A percentile compares a stretch with the other conserved stretches of the same genome.
phyloP scores from a whole-genome alignment of 37 sponge, comb jelly and placozoan species.

The Agelas oroides region DNA sequence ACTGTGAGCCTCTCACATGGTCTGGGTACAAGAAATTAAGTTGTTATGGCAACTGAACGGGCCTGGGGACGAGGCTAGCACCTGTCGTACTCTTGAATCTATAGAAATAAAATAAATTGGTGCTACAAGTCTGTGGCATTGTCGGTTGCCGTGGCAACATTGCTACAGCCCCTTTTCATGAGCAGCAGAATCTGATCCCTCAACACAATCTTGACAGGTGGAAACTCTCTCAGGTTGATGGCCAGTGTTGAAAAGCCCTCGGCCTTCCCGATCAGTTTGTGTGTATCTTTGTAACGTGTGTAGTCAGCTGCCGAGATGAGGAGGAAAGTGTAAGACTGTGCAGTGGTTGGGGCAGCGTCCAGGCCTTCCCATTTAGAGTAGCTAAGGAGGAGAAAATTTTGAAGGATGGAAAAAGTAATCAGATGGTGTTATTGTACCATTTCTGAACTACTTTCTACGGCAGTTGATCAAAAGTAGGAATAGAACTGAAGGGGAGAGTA shows the following conservation, averaged over 20 bases:
- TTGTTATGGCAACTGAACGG: too few species aligned
- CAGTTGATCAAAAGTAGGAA: too few species aligned
- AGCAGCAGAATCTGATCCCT: conserved; percentile 56
- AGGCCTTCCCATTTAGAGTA: conserved; percentile 79
- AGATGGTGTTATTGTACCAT: background rate
- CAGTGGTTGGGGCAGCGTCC: background rate
- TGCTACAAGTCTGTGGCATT: too few species aligned
- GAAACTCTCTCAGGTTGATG: conserved; percentile 28
- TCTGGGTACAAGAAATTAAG: too few species aligned
- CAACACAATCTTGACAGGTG: conserved; percentile 44
- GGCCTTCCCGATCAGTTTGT: conserved; percentile 34
- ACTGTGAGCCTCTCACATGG: too few species aligned
- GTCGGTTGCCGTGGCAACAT: too few species aligned
- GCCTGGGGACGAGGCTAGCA: too few species aligned
- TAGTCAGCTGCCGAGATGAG: conserved; percentile 51
- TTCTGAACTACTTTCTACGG: too few species aligned
- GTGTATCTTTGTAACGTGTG: conserved; percentile 26
- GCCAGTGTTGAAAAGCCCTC: conserved; percentile 48
- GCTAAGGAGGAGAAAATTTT: conserved; percentile 1
- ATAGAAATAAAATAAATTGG: too few species aligned
- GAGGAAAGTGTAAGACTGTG: conserved; percentile 47
- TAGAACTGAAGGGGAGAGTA: too few species aligned
- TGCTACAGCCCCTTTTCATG: background rate
- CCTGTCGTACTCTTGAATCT: too few species aligned
- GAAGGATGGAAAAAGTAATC: background rate